Evolutionary conservation across 2,888 invertebrate genomes (phyloP), one percentile per base, ranked within the genome.

Genomic region (Antheraea yamamai): DNA sequence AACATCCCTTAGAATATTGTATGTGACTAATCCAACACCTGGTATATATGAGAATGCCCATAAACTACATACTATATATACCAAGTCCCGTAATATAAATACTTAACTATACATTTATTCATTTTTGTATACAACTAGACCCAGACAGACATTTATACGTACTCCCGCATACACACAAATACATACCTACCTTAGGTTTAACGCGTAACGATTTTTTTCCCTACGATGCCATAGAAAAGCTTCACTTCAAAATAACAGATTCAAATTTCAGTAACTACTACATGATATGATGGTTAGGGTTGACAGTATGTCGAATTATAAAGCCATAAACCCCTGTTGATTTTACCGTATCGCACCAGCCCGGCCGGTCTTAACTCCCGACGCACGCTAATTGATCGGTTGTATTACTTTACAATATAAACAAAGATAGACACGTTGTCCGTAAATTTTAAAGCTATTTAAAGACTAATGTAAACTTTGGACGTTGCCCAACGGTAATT

Each of bases 261-360:
- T 61, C n/a, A 23, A 6, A 61, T 61, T 61, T 61, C 23, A 61
- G 12, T 23, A 61, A 84, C 79, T 79, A 77, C 76, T 78, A 75
- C 75, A 83, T 90, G 91, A 92, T 90, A 23, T 61, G 23, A 61
- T 12, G 82, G 89, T 92, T 92, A 83, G 82, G 76, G 71, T 79
- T 81, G 85, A 87, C 90, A 88, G 84, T 81, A 81, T 83, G 85
- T 85, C 82, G 81, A 81, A 81, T 85, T 85, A 85, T 88, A 61
- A 61, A 84, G 87, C 86, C 85, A 83, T 89, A 88, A 89, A 88
- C 85, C 85, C 16, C 78, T 91, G 89, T 91, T 90, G 92, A 91
- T 90, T 90, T 89, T 87, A 83, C 76, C 77, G 81, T 89, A 89
- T 89, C 89, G 83, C 77, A 52, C 74, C 81, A 81, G 81, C 80